Conservation (phyloP, 2,797 vertebrate genomes). For the Antennarius maculatus region DNA sequence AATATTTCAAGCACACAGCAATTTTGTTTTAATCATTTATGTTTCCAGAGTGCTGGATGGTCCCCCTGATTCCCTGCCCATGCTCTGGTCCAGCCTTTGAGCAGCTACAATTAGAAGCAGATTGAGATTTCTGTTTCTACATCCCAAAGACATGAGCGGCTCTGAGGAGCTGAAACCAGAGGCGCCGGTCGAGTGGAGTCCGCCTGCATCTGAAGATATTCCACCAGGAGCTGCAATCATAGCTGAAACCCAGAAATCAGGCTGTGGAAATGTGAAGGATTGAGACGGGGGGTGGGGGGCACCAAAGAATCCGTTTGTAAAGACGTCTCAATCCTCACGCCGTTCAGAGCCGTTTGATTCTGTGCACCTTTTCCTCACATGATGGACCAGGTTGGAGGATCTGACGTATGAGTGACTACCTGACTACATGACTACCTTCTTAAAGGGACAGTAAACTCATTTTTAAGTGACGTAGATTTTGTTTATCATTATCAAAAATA, state of each 20-base stretch:
- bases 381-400: not conserved
- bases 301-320: constrained; percentile 45
- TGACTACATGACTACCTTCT: too few relatives aligned
- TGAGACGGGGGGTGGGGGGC: constrained; percentile 39
- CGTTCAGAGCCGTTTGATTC: too few relatives aligned
- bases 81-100: constrained; percentile 49
- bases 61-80: constrained; percentile 38
- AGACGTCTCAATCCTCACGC: constrained; percentile 31
- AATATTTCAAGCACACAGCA: constrained; percentile 17
- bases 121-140: constrained; percentile 70
- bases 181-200: constrained; percentile 56
- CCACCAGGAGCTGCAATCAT: constrained; percentile 75
- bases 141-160: constrained; percentile 64
- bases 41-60: constrained; percentile 35
- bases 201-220: constrained; percentile 62
- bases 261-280: constrained; percentile 73
- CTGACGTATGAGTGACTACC: too few relatives aligned
- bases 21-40: constrained; percentile 55
- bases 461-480: too few relatives aligned
- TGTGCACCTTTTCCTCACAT: not conserved
- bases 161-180: constrained; percentile 54
- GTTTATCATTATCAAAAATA: too few relatives aligned
- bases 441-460: too few relatives aligned
- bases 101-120: constrained; percentile 66
- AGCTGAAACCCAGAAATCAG: constrained; percentile 72